Evolutionary conservation across 2,888 invertebrate genomes (phyloP), one percentile per base, ranked within the genome.

Genomic region (Eupsilia transversa): DNA sequence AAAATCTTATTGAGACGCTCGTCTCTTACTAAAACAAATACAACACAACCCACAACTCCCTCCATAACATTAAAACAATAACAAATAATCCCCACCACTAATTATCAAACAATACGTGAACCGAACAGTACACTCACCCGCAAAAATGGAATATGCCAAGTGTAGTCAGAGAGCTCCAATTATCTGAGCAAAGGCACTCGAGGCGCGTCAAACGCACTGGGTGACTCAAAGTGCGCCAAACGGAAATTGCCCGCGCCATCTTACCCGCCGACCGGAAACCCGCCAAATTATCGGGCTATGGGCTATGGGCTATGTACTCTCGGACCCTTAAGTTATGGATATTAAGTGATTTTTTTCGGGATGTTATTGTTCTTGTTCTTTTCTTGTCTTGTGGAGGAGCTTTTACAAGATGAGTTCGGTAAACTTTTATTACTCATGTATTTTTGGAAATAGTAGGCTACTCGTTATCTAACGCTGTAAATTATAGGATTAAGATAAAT

Each of bases 211-310:
- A 89, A 91, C 89, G 91, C 94, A 94, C 88, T 83, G 88, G 79
- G 56, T 30, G 78, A 72, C 79, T 86, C 86, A 85, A 89, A 91
- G 92, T 88, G 89, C 85, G 86, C 85, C 56, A 54, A 83, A 82
- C 89, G 93, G 94, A 94, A 94, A 94, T 94, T 94, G 92, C 93
- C 86, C 86, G 86, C 91, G 91, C 92, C 92, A 91, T 91, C 91
- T 91, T 90, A 89, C 69, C 80, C 90, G 89, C 91, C 85, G 89
- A 88, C 93, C 93, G 93, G 93, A 92, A 92, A 89, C 88, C 87
- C 72, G 83, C 90, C 90, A 90, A 93, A 93, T 93, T 92, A 92
- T 91, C 66, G 56, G 73, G 78, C 80, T 74, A 54, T 83, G 56
- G 73, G 78, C 80, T 74, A 54, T 83, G 57, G 66, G 72, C 77